These are phyloP conservation scores for Rhipidura dahli DNA, from an alignment of 2,113 vertebrate species.

Conservation along the genomic window DNA sequence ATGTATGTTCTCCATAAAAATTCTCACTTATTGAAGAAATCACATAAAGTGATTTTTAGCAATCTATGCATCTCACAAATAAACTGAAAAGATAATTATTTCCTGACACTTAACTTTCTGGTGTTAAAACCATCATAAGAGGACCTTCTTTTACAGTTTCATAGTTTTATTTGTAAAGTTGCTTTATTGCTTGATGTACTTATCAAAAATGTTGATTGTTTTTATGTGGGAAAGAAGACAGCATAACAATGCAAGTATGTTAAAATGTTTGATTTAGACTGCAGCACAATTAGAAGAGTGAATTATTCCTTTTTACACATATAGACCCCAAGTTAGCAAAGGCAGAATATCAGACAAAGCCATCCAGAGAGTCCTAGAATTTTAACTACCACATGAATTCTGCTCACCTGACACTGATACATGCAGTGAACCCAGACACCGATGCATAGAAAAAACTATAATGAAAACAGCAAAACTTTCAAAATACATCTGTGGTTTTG, in stretches of 20 bases:
- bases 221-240: neutral
- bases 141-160: neutral
- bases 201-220: neutral
- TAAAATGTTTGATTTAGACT: neutral
- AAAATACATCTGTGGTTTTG: neutral
- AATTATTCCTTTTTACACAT: neutral
- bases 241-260: neutral
- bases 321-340: neutral
- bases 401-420: neutral
- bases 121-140: neutral
- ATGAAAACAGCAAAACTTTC: neutral
- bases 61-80: neutral
- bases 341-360: neutral
- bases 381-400: neutral
- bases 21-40: neutral
- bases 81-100: neutral
- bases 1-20: neutral
- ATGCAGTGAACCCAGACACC: neutral
- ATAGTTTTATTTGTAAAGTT: neutral
- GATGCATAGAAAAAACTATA: neutral
- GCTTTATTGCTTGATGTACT: neutral
- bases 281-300: neutral
- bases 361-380: neutral
- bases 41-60: neutral
- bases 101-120: neutral